Evolutionary conservation across 1,140 invertebrate genomes (phyloP), one percentile per base, ranked within the genome.

Genomic region (Pseudomyrmex flavicornis): DNA sequence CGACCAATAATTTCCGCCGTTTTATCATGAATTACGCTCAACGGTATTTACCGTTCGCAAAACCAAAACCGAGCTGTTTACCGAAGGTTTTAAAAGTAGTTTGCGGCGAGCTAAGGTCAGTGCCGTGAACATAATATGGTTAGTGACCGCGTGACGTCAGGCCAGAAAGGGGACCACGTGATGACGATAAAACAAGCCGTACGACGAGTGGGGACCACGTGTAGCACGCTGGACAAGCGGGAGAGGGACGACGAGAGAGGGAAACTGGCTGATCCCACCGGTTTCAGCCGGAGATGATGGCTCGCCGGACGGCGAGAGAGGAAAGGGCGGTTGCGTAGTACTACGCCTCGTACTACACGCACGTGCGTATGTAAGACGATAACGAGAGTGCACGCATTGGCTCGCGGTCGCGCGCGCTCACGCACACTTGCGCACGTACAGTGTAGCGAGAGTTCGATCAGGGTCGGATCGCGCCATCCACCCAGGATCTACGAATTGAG

Each of bases 281-380:
- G 44, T 65, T 74, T 52, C 75, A 83, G 15, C 44, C 62, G 83
- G 46, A 61, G 59, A 74, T 75, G 74, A 68, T 73, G 13, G 73
- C 65, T 61, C 10, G 62, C 12, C 54, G 54, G 13, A 72, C 20
- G 73, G 85, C 10, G 79, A 44, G 46, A 63, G 75, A 77, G 85
- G 76, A 59, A 73, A 74, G 52, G 82, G 26, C 65, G 70, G 76
- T 58, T 44, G 65, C 90, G 90, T 93, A 93, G 92, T 93, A 93
- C 92, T 93, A 93, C 91, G 92, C 73, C 85, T 91, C 92, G 92
- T 93, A 93, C 92, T 92, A 93, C 90, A 93, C 90, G 90, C 91
- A 93, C 92, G 91, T 93, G 92, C 91, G 90, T 91, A 90, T 92
- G 87, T 90, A 92, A 90, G 91, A 91, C 82, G 91, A 91, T 92